Conservation (phyloP, 2,113 vertebrate species). For the Setophaga coronata region DNA sequence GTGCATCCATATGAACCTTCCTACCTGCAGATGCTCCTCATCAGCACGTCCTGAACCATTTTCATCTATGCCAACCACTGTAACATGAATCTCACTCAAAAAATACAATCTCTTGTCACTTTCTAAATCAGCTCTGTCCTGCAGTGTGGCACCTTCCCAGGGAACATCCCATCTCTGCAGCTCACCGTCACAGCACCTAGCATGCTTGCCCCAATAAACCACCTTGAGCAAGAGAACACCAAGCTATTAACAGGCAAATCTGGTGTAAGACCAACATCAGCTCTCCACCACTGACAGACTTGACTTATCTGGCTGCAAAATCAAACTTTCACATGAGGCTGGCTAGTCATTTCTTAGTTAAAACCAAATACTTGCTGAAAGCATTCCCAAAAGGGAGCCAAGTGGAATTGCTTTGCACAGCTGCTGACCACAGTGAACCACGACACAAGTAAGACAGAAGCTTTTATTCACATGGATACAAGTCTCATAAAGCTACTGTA, state of each 20-base stretch:
- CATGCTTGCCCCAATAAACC: neutral
- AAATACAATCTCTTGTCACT: neutral
- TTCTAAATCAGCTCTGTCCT: rapidly evolving
- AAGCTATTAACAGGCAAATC: neutral
- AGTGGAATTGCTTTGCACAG: neutral
- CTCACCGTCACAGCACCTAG: neutral
- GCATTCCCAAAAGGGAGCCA: neutral
- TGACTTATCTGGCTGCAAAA: neutral
- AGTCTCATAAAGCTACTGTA: neutral
- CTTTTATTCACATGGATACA: neutral
- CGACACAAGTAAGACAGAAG: neutral
- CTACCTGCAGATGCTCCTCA: neutral
- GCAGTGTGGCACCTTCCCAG: neutral
- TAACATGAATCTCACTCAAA: rapidly evolving
- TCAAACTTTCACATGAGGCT: neutral
- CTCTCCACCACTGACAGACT: neutral
- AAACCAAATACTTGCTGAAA: neutral
- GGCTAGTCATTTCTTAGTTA: neutral
- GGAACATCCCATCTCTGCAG: neutral
- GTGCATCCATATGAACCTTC: rapidly evolving
- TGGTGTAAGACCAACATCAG: neutral
- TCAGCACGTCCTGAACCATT: neutral
- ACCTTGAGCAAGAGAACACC: neutral
- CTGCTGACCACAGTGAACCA: neutral
- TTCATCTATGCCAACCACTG: neutral